phyloP scores from a whole-genome alignment of 2,888 invertebrate species.

The Nomada hirtipes region DNA sequence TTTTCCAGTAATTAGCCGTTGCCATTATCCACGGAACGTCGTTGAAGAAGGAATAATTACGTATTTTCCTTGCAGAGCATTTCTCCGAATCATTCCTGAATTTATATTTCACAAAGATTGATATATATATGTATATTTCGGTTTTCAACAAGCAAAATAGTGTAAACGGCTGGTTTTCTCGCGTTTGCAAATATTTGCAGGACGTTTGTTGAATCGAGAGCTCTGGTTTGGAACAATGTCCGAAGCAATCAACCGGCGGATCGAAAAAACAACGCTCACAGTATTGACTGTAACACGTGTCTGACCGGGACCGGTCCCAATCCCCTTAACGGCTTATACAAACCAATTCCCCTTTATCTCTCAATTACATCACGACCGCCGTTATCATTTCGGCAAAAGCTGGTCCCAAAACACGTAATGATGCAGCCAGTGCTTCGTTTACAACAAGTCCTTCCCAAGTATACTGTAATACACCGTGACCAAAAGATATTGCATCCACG shows the following conservation, averaged over 20 bases:
- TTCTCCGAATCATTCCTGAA: too few species aligned
- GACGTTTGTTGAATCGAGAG: neutral
- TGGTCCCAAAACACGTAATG: neutral
- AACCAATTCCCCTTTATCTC: neutral
- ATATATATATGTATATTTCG: too few species aligned
- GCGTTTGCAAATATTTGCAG: neutral
- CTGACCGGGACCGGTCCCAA: neutral
- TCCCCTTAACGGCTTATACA: neutral
- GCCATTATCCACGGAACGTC: too few species aligned
- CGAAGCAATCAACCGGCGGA: neutral
- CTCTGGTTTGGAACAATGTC: neutral
- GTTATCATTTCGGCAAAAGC: neutral
- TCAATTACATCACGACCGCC: neutral
- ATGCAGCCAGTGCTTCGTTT: too few species aligned
- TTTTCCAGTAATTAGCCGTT: too few species aligned
- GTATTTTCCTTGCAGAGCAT: too few species aligned
- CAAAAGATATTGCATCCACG: too few species aligned
- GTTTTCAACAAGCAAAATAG: too few species aligned
- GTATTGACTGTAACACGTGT: neutral
- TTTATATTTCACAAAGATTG: too few species aligned
- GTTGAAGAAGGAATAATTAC: too few species aligned
- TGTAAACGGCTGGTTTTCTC: neutral
- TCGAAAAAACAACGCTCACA: neutral
- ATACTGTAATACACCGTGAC: too few species aligned
- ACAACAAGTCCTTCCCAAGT: too few species aligned